Evolutionary conservation across 2,113 vertebrate species (phyloP), one percentile per base, ranked within the genome.

Genomic region (Epinephelus cyanopodus): DNA sequence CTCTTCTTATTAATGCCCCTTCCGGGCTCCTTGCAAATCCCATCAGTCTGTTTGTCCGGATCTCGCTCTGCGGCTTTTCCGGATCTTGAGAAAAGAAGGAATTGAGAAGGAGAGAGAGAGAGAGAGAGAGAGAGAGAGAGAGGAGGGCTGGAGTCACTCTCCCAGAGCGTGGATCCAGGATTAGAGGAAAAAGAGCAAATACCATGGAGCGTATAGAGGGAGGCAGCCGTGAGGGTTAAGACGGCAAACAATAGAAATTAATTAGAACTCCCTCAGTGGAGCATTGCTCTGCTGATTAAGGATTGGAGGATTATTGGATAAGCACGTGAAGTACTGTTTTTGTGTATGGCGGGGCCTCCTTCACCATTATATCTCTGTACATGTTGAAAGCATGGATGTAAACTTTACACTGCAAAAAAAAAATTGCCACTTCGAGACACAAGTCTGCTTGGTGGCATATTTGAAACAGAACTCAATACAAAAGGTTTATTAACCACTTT

Each of bases 21-120:
- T 92, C 87, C 89, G 81, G 87, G 75, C 78, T 83, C 82, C 85
- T 87, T 67, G 68, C 80, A 92, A 94, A 94, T 94, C 94, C 91
- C 81, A 83, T 89, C 90, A 86, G 73, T 82, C 73, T 88, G 86
- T 92, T 93, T 92, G 92, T 94, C 90, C 90, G 67, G 89, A 93
- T 93, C 89, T 82, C 65, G 69, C 76, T 82, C 77, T 14, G 60
- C 33, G n/a, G 81, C 81, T 82, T 89, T 90, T 88, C 74, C 65
- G 58, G 86, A 83, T 78, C 73, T 81, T 79, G 77, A 92, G 86
- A 89, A 89, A 85, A 81, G 81, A 72, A 83, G 81, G 76, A 81
- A 65, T 17, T 52, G 64, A 87, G 81, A 75, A 56, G 54, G 25
- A 56, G 64, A 83, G 37, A 52, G 23, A 64, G 62, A 29, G 68